Conservation (phyloP, 64 coral and sea anemone genomes). For the Dendronephthya gigantea region DNA sequence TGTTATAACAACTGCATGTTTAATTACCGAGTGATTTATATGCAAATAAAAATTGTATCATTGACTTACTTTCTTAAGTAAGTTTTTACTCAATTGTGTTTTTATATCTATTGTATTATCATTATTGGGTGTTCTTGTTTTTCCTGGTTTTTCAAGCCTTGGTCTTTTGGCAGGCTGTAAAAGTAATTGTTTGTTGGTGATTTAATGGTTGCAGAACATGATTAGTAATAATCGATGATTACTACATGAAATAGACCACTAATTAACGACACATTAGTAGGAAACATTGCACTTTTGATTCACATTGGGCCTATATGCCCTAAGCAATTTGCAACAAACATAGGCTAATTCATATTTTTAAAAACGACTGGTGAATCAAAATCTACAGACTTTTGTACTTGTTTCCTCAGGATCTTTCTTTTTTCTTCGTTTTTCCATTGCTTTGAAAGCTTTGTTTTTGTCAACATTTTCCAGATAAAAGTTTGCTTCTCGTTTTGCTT, state of each 20-base stretch:
- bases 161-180: neutral
- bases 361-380: neutral
- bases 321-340: too few species aligned
- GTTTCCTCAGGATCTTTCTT: slow-evolving; percentile 20
- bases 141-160: neutral
- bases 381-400: neutral
- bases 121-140: neutral
- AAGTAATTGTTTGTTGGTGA: neutral
- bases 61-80: neutral
- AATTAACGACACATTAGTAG: too few species aligned
- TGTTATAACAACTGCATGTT: neutral
- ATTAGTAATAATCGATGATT: too few species aligned
- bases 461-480: slow-evolving; percentile 83
- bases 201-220: too few species aligned
- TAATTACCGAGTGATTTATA: neutral
- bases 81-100: neutral
- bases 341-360: too few species aligned
- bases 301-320: too few species aligned
- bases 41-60: neutral
- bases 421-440: slow-evolving; percentile 62
- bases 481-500: slow-evolving; percentile 89
- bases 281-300: too few species aligned
- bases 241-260: too few species aligned
- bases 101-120: neutral
- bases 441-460: slow-evolving; percentile 82